Conservation (phyloP, 2,113 vertebrate species). For the Heterotis niloticus region DNA sequence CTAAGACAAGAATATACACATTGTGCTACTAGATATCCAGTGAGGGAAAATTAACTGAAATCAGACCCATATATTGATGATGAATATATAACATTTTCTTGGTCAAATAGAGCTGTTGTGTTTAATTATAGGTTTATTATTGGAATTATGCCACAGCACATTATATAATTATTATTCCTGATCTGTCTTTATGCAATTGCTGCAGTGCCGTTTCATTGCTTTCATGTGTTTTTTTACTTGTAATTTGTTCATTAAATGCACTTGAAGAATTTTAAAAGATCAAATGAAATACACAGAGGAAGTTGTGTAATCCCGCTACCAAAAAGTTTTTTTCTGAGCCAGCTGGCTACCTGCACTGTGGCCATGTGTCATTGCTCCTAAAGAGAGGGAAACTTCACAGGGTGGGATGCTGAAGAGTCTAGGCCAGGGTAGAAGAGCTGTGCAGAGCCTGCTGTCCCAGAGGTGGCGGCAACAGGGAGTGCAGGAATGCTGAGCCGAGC, state of each 20-base stretch:
- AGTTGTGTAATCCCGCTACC: no score
- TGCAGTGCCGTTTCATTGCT: conserved; percentile 40
- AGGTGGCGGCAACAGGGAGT: conserved; percentile 36
- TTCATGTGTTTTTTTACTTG: conserved; percentile 23
- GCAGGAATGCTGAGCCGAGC: conserved; percentile 52
- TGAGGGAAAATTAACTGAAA: conserved; percentile 62
- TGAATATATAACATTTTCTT: conserved; percentile 45
- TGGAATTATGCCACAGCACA: no score
- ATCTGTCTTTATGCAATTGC: neutral
- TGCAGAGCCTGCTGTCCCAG: neutral
- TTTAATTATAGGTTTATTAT: no score
- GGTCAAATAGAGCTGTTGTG: neutral
- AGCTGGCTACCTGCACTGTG: neutral
- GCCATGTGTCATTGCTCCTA: neutral
- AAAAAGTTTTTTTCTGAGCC: no score
- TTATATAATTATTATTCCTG: no score
- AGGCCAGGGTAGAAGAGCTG: conserved; percentile 43
- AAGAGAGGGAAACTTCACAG: neutral
- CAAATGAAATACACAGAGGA: neutral
- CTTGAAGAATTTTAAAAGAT: conserved; percentile 48
- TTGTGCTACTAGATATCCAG: conserved; percentile 54
- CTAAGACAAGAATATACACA: conserved; percentile 49
- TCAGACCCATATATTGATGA: conserved; percentile 48
- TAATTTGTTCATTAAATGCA: conserved; percentile 43
- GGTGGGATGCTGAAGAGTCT: neutral